Evolutionary conservation across 2,113 vertebrate genomes (phyloP).

Genomic region (Alethe castanea): DNA sequence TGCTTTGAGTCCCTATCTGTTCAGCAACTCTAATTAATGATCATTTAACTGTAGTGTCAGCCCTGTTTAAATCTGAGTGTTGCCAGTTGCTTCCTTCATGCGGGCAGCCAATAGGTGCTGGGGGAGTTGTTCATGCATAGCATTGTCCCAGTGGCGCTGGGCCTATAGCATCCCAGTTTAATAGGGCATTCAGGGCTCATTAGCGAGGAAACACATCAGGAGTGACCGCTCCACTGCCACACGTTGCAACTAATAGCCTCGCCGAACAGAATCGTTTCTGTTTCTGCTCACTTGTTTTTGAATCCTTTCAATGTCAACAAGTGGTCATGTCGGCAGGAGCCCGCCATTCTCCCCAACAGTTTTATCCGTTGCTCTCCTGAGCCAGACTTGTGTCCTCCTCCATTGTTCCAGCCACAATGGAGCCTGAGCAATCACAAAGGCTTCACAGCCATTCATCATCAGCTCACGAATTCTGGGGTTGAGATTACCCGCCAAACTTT

Average conservation of each 20-base stretch:
- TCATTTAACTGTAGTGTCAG: slow-evolving; percentile 95
- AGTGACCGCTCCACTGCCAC: slow-evolving; percentile 85
- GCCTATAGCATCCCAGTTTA: slow-evolving; percentile 86
- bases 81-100: slow-evolving; percentile 76
- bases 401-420: slow-evolving; percentile 89
- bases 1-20: slow-evolving; percentile 82
- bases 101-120: slow-evolving; percentile 75
- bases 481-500: slow-evolving; percentile 75
- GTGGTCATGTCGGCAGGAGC: slow-evolving; percentile 83
- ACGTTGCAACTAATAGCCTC: slow-evolving; percentile 87
- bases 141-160: slow-evolving; percentile 76
- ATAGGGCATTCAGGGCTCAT: slow-evolving; percentile 89
- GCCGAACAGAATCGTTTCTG: slow-evolving; percentile 82
- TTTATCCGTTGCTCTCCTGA: slow-evolving; percentile 95
- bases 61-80: slow-evolving; percentile 83
- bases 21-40: slow-evolving; percentile 93
- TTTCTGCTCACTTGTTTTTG: slow-evolving; percentile 91
- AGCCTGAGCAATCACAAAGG: slow-evolving; percentile 97
- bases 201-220: slow-evolving; percentile 80
- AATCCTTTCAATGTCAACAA: slow-evolving; percentile 84
- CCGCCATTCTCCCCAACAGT: slow-evolving; percentile 80
- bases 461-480: slow-evolving; percentile 72
- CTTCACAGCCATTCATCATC: slow-evolving; percentile 98
- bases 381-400: slow-evolving; percentile 85
- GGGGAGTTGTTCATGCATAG: slow-evolving; percentile 79